Conservation (phyloP, 2,113 vertebrate species). For the Gadus macrocephalus region DNA sequence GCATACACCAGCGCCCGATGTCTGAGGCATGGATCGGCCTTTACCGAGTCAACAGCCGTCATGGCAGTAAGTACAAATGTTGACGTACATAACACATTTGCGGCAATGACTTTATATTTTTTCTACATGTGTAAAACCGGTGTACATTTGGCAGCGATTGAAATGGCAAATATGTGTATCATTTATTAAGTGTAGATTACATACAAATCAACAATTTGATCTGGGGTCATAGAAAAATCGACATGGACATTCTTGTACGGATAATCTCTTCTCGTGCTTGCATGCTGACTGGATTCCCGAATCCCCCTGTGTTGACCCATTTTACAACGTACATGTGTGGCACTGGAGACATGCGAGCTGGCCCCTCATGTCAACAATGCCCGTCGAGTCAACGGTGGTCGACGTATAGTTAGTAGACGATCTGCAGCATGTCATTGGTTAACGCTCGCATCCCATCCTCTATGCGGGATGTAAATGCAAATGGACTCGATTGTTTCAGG, state of each 20-base stretch:
- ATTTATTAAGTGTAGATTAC: not conserved
- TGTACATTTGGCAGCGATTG: too few species aligned
- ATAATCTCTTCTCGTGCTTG: constrained; percentile 49
- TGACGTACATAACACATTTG: too few species aligned
- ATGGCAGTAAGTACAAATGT: constrained; percentile 65
- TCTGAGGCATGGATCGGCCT: constrained; percentile 78
- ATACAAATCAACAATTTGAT: not conserved
- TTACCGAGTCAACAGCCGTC: constrained; percentile 74
- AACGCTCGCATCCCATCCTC: constrained; percentile 15
- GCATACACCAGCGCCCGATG: constrained; percentile 65
- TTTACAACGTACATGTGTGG: constrained; percentile 32
- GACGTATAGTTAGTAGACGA: not conserved
- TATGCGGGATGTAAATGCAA: not conserved
- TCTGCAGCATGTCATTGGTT: not conserved
- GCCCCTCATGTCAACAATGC: constrained; percentile 13
- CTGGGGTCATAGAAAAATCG: constrained; percentile 26
- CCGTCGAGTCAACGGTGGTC: not conserved
- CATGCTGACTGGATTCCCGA: constrained; percentile 33
- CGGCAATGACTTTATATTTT: too few species aligned
- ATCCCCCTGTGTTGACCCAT: constrained; percentile 40
- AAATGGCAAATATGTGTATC: too few species aligned
- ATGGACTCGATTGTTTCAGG: not conserved
- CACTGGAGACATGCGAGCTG: constrained; percentile 29
- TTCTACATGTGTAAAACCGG: too few species aligned
- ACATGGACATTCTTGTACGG: constrained; percentile 49